These are phyloP conservation scores for Bostrychus sinensis DNA, from an alignment of 2,113 vertebrate species.

Conservation along the genomic window DNA sequence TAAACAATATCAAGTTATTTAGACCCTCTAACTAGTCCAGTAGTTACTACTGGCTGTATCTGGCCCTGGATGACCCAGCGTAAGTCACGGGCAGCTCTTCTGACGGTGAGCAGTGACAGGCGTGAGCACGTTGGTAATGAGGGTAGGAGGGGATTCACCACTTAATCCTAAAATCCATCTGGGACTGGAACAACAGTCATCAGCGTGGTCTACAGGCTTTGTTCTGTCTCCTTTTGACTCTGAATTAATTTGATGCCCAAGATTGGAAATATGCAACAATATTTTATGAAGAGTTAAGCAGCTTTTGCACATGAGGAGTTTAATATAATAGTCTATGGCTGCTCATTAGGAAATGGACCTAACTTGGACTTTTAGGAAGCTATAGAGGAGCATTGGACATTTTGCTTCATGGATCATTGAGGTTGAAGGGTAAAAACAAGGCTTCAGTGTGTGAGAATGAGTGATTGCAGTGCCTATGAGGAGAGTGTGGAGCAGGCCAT, in stretches of 20 bases:
- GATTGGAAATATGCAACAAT: not conserved
- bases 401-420: not conserved
- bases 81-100: constrained; percentile 19
- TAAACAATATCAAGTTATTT: too few relatives aligned
- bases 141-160: constrained; percentile 71
- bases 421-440: not conserved
- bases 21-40: not conserved
- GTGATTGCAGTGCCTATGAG: constrained; percentile 40
- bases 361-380: constrained; percentile 7
- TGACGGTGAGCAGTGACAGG: constrained; percentile 16
- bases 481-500: constrained; percentile 42
- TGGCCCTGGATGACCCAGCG: constrained; percentile 31
- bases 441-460: constrained; percentile 49
- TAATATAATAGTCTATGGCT: not conserved
- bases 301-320: constrained; percentile 1
- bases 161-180: constrained; percentile 78
- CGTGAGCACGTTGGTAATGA: constrained; percentile 53
- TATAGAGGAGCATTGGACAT: not conserved
- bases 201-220: constrained; percentile 45
- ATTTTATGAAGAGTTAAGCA: constrained; percentile 9
- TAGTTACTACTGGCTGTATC: not conserved
- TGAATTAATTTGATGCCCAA: constrained; percentile 18
- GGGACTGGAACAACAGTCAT: constrained; percentile 57
- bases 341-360: constrained; percentile 3
- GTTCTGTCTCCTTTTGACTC: constrained; percentile 30